phyloP scores from a whole-genome alignment of 2,113 vertebrate genomes.

The Pithys albifrons region DNA sequence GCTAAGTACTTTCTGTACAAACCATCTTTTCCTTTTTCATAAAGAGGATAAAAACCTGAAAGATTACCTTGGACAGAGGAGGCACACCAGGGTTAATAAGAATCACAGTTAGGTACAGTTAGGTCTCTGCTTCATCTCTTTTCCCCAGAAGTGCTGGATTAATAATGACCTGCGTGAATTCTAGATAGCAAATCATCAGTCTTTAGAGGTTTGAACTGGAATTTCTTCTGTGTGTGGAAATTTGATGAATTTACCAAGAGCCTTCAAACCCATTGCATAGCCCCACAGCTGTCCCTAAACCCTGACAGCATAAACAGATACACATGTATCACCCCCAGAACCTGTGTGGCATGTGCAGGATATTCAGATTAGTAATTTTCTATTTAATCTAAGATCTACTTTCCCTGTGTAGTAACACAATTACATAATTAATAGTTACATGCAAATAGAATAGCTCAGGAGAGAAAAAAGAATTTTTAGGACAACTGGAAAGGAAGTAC shows the following conservation, averaged over 20 bases:
- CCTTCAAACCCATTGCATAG: neutral
- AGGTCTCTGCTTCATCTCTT: neutral
- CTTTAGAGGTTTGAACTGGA: neutral
- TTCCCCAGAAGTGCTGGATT: neutral
- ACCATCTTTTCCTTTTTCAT: neutral
- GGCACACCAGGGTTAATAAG: neutral
- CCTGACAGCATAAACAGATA: neutral
- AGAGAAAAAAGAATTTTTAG: conserved; percentile 8
- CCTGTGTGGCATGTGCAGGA: neutral
- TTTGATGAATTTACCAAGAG: neutral
- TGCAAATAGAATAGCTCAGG: neutral
- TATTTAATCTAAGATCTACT: neutral
- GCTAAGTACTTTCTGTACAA: neutral
- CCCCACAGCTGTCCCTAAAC: neutral
- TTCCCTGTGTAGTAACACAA: neutral
- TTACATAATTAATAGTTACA: conserved; percentile 20
- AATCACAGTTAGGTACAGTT: neutral
- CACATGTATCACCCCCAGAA: neutral
- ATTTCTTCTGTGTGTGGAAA: neutral
- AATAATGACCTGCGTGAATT: neutral
- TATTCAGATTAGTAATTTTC: neutral
- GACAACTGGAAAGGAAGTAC: conserved; percentile 25
- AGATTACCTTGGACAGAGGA: neutral
- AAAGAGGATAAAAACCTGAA: neutral
- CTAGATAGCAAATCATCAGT: neutral